Conservation (phyloP, 2,113 vertebrate species). For the Probosciger aterrimus region DNA sequence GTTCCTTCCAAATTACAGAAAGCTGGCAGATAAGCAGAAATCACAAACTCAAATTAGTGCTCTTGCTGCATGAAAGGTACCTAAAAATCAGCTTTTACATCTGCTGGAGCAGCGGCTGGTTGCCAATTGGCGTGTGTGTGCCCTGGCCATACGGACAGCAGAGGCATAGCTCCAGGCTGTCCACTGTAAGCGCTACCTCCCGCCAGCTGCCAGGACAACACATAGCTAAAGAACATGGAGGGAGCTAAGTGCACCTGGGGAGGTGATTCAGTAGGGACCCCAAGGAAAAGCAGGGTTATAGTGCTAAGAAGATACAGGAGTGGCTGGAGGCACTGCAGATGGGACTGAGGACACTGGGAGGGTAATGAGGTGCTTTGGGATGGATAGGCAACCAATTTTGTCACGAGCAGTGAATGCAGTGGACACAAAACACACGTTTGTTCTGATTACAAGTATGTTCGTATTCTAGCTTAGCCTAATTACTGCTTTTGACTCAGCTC, state of each 20-base stretch:
- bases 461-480: slow-evolving; percentile 60
- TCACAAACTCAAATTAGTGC: background rate
- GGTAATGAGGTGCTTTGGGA: background rate
- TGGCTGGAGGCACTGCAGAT: background rate
- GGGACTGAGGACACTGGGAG: background rate
- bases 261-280: background rate
- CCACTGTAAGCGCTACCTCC: background rate
- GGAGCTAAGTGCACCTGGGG: background rate
- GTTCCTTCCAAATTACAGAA: background rate
- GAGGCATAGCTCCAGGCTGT: background rate
- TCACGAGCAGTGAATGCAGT: accelerated
- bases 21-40: background rate
- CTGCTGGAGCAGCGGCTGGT: background rate
- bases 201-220: background rate
- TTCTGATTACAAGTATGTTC: slow-evolving; percentile 18
- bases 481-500: slow-evolving; percentile 70
- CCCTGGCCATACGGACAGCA: background rate
- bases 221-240: accelerated
- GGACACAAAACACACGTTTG: background rate
- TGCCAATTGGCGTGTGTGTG: background rate
- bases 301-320: background rate
- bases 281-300: background rate
- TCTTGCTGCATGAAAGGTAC: background rate
- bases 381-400: background rate
- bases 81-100: background rate